Evolutionary conservation across 2,797 vertebrate species (phyloP).

Genomic region (Argentina silus): DNA sequence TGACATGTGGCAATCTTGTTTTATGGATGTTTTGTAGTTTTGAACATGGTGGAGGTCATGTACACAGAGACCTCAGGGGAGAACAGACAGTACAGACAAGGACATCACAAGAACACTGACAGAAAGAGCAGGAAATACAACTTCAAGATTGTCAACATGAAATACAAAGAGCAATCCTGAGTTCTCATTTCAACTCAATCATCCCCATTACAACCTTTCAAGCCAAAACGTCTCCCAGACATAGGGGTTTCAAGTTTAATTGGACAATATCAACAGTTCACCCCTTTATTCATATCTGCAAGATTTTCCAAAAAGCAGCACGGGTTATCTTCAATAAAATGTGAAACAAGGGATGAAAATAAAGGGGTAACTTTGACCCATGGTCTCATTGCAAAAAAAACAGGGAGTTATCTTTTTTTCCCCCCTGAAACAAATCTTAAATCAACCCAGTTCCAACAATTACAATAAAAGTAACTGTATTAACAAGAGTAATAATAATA

Average conservation of each 20-base stretch:
- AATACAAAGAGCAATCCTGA: constrained; percentile 41
- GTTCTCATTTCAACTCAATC: constrained; percentile 27
- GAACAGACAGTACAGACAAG: constrained; percentile 17
- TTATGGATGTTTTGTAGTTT: constrained; percentile 15
- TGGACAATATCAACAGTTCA: constrained; percentile 51
- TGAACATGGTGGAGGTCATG: constrained; percentile 18
- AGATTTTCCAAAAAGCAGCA: constrained; percentile 59
- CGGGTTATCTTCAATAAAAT: constrained; percentile 55
- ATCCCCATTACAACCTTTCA: constrained; percentile 3
- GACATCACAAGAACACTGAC: constrained; percentile 37
- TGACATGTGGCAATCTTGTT: constrained; percentile 17
- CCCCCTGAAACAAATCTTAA: constrained; percentile 43
- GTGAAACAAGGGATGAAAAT: constrained; percentile 51
- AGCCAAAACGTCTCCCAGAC: constrained; percentile 6
- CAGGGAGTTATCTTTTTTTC: constrained; percentile 39
- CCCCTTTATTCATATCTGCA: constrained; percentile 70
- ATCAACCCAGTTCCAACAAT: constrained; percentile 56
- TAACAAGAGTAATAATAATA: constrained; percentile 57
- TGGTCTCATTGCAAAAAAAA: constrained; percentile 51
- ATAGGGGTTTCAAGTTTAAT: constrained; percentile 67
- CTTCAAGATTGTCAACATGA: constrained; percentile 60
- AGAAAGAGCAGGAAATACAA: constrained; percentile 29
- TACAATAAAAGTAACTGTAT: constrained; percentile 60
- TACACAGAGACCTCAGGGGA: constrained; percentile 26
- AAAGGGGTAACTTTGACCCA: constrained; percentile 48